Evolutionary conservation across 1,140 invertebrate genomes (phyloP).

Genomic region (Ylistrum balloti): DNA sequence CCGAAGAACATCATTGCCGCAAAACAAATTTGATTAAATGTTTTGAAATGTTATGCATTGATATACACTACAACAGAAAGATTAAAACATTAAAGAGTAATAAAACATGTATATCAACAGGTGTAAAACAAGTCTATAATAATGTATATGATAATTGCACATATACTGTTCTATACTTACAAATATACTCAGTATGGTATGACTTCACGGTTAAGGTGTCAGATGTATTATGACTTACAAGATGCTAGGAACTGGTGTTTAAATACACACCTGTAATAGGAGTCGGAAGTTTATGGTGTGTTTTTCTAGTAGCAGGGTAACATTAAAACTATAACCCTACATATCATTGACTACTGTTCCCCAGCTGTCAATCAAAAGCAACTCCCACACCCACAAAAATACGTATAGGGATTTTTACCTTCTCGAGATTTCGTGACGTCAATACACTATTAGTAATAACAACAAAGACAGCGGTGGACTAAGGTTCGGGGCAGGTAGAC

Average conservation of each 20-base stretch:
- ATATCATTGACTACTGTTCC: neutral
- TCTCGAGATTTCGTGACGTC: neutral
- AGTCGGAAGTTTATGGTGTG: constrained; percentile 24
- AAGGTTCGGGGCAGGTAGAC: neutral
- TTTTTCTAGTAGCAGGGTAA: constrained; percentile 18
- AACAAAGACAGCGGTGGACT: constrained; percentile 7
- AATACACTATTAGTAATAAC: neutral
- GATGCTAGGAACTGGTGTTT: neutral
- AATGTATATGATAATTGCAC: neutral
- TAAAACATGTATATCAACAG: no score
- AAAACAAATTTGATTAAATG: no score
- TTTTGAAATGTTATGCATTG: no score
- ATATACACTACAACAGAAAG: no score
- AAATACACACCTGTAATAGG: constrained; percentile 1
- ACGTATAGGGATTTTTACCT: constrained; percentile 11
- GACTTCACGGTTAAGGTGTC: neutral
- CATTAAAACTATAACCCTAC: neutral
- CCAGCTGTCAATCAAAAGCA: constrained; percentile 1
- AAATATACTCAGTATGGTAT: neutral
- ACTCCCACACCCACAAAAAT: constrained; percentile 1
- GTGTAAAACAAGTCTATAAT: no score
- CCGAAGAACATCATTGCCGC: no score
- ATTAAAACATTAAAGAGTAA: neutral
- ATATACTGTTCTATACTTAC: neutral
- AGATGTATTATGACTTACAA: neutral